Percentiles rank a stretch among this genome's conserved stretches.
Evolutionary conservation across 2,113 vertebrate species (phyloP).

Genomic region (Cinclus cinclus): DNA sequence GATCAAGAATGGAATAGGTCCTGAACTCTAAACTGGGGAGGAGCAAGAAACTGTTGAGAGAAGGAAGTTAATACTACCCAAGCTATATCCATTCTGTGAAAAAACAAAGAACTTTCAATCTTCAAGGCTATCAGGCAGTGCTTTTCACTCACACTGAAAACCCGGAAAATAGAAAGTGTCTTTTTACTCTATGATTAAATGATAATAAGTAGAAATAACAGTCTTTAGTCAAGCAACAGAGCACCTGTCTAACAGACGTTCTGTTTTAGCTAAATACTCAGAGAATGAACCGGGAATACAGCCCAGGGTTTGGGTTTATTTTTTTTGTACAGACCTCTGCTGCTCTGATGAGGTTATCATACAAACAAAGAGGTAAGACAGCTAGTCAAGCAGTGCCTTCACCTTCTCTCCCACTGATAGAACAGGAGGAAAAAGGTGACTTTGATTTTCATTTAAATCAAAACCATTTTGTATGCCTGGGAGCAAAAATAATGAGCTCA

Average conservation of each 20-base stretch:
- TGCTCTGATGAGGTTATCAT: conserved; percentile 10
- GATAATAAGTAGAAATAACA: conserved; percentile 29
- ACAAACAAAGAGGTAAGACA: conserved; percentile 5
- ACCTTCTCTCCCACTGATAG: background rate
- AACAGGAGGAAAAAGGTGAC: background rate
- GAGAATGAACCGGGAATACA: conserved; percentile 8
- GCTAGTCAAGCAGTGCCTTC: background rate
- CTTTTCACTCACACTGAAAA: conserved; percentile 37
- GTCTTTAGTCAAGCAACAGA: conserved; percentile 33
- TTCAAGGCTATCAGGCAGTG: background rate
- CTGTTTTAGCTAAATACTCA: background rate
- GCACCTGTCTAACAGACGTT: background rate
- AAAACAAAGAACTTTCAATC: conserved; percentile 21
- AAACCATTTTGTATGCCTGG: background rate
- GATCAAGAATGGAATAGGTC: background rate
- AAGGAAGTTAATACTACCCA: background rate
- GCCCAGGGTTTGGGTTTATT: background rate
- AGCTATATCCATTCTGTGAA: background rate
- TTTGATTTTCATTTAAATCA: background rate
- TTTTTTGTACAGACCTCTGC: background rate
- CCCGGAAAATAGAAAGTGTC: background rate
- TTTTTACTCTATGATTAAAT: conserved; percentile 13
- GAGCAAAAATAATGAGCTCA: background rate
- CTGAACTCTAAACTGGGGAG: background rate
- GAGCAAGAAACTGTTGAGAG: background rate